These are phyloP conservation scores for Coreoperca whiteheadi DNA, from an alignment of 2,113 vertebrate species.

Conservation along the genomic window DNA sequence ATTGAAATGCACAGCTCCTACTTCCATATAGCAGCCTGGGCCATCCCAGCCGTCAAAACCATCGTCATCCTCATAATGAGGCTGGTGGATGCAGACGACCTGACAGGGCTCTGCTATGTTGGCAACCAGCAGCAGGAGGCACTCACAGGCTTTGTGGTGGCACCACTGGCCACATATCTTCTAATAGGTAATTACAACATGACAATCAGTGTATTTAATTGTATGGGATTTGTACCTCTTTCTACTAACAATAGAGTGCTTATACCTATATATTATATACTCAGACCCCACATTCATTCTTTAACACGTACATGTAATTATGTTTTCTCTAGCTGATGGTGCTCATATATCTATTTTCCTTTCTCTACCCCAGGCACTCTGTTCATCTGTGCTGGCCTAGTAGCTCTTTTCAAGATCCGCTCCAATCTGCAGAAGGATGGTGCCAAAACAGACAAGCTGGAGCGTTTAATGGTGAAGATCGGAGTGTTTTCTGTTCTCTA, in stretches of 20 bases:
- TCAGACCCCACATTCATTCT: neutral
- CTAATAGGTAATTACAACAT: constrained; percentile 86
- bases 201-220: neutral
- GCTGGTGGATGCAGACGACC: constrained; percentile 94
- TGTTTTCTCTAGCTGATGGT: neutral
- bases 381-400: constrained; percentile 96
- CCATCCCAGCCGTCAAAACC: constrained; percentile 97
- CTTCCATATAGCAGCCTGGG: constrained; percentile 99
- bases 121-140: constrained; percentile 97
- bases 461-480: constrained; percentile 98
- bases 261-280: neutral
- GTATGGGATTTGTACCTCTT: neutral
- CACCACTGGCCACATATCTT: constrained; percentile 95
- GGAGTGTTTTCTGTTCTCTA: constrained; percentile 99
- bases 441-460: constrained; percentile 98
- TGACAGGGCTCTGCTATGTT: constrained; percentile 96
- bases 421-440: constrained; percentile 99
- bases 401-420: constrained; percentile 98
- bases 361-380: constrained; percentile 84
- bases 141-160: constrained; percentile 96
- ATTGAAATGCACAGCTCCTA: constrained; percentile 99
- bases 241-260: neutral
- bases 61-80: constrained; percentile 99
- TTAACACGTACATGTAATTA: neutral
- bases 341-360: neutral